Conservation (phyloP, 2,797 vertebrate genomes). For the Trichosurus vulpecula region DNA sequence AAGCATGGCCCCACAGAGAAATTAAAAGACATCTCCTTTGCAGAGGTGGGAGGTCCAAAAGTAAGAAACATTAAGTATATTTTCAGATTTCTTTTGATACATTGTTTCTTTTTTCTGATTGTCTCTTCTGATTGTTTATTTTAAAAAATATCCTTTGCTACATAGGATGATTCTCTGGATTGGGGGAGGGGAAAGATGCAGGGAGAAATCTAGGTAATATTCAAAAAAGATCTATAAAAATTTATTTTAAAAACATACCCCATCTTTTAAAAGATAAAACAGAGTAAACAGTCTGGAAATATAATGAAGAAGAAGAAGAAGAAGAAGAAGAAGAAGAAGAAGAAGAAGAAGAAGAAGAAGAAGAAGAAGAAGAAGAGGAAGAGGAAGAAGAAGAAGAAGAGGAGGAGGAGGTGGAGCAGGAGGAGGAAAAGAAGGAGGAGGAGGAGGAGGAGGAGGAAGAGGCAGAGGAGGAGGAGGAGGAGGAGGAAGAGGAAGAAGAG, state of each 20-base stretch:
- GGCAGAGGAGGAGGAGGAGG: too few species aligned
- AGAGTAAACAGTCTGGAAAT: neutral
- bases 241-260: neutral
- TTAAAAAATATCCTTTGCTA: neutral
- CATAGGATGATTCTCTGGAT: neutral
- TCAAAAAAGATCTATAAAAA: neutral
- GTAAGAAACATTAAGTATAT: neutral
- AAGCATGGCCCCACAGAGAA: neutral
- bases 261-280: neutral
- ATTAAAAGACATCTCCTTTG: neutral
- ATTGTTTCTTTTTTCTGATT: neutral
- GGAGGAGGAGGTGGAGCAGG: too few species aligned
- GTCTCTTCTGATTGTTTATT: neutral
- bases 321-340: too few species aligned
- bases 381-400: too few species aligned
- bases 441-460: too few species aligned
- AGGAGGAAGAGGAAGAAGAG: neutral
- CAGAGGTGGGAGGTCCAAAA: neutral
- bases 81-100: neutral
- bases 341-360: too few species aligned
- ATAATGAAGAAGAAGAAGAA: neutral
- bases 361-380: too few species aligned
- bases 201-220: neutral
- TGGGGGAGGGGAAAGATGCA: neutral
- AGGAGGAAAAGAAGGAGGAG: too few species aligned